These are phyloP conservation scores for Varanus komodoensis DNA, from an alignment of 2,113 vertebrate species.

Conservation along the genomic window DNA sequence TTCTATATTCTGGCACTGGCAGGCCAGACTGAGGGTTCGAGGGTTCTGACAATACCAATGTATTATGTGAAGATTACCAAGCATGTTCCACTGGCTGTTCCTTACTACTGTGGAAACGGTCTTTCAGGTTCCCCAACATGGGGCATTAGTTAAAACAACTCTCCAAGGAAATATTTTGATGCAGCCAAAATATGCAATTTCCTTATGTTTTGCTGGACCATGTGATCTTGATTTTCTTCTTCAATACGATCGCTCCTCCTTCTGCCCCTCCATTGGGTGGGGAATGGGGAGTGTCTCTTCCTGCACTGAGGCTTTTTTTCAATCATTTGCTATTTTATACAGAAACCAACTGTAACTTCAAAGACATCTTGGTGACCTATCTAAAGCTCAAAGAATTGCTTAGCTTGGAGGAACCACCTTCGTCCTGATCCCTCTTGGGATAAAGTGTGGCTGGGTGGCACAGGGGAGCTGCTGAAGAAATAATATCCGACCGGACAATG, in stretches of 20 bases:
- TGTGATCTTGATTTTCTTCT: not conserved
- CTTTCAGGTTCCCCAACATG: too few species aligned
- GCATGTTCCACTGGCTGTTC: too few species aligned
- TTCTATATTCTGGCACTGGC: too few species aligned
- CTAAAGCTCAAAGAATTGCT: slow-evolving; percentile 64
- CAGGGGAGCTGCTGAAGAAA: slow-evolving; percentile 60
- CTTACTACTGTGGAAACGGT: too few species aligned
- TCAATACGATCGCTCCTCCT: not conserved
- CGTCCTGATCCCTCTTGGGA: slow-evolving; percentile 58
- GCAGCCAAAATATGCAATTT: not conserved
- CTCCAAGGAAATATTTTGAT: not conserved
- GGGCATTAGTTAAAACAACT: not conserved
- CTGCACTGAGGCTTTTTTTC: slow-evolving; percentile 18
- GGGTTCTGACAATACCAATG: too few species aligned
- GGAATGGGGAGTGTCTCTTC: not conserved
- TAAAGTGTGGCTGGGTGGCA: slow-evolving; percentile 41
- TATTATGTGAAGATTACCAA: too few species aligned
- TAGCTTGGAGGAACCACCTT: slow-evolving; percentile 51
- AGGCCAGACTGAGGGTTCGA: too few species aligned
- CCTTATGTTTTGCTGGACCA: rapidly evolving
- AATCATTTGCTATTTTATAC: slow-evolving; percentile 65
- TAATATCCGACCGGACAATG: slow-evolving; percentile 86
- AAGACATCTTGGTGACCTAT: slow-evolving; percentile 76
- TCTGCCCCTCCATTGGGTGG: rapidly evolving
- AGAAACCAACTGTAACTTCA: slow-evolving; percentile 53